Conservation (phyloP, 2,113 vertebrate species). For the Felis chaus region DNA sequence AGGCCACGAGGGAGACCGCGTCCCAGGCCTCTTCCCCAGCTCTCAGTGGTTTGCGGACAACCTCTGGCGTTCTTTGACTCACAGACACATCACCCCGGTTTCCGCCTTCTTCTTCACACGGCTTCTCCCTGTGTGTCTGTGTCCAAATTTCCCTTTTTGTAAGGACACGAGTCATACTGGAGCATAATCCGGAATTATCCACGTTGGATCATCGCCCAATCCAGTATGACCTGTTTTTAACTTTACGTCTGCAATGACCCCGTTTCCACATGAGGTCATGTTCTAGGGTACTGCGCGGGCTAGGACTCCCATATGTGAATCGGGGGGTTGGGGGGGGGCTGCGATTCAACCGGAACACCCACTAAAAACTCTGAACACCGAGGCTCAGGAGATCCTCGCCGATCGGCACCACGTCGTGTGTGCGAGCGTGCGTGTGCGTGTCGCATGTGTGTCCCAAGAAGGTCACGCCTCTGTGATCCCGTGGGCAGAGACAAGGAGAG, state of each 20-base stretch:
- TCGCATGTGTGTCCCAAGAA: background rate
- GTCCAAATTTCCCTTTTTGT: background rate
- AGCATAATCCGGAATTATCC: background rate
- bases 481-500: too few species aligned
- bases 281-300: too few species aligned
- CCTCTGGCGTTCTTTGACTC: background rate
- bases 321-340: too few species aligned
- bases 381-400: background rate
- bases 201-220: background rate
- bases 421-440: background rate
- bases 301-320: background rate
- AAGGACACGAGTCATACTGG: background rate
- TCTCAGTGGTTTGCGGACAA: background rate
- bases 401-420: rapidly evolving
- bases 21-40: background rate
- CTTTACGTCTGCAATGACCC: background rate
- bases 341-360: background rate
- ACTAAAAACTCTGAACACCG: background rate
- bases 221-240: background rate
- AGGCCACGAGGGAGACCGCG: background rate
- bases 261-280: background rate
- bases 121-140: background rate
- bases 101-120: background rate
- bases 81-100: background rate
- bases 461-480: background rate